phyloP scores from a whole-genome alignment of 2,797 vertebrate species.

The Hydrocynus forskahlii region DNA sequence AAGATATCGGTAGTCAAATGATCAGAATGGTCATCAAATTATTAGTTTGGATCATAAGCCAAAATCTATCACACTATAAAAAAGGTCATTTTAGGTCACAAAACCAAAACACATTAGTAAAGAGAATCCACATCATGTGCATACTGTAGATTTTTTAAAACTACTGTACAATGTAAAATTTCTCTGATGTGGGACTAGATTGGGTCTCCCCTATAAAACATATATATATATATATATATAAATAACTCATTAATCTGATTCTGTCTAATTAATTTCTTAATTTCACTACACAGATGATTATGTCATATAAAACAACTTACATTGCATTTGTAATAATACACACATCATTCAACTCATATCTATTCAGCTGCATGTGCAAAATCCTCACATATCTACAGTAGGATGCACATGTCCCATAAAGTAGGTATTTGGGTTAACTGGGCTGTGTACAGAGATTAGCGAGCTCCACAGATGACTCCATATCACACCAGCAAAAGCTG shows the following conservation, averaged over 20 bases:
- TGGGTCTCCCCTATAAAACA: neutral
- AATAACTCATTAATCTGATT: neutral
- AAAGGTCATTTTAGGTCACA: no score
- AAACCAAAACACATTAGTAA: no score
- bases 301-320: neutral
- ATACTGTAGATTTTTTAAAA: no score
- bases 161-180: neutral
- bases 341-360: neutral
- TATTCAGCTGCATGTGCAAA: neutral
- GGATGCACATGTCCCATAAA: constrained; percentile 10
- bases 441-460: neutral
- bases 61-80: no score
- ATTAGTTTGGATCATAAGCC: no score
- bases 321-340: neutral
- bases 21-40: no score
- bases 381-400: neutral
- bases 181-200: neutral
- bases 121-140: no score
- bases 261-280: no score
- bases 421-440: constrained; percentile 11
- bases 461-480: constrained; percentile 8
- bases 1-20: no score
- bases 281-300: neutral
- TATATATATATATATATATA: neutral
- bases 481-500: constrained; percentile 33